Conservation (phyloP, 2,888 invertebrate genomes). For the Dinocampus coccinellae region DNA sequence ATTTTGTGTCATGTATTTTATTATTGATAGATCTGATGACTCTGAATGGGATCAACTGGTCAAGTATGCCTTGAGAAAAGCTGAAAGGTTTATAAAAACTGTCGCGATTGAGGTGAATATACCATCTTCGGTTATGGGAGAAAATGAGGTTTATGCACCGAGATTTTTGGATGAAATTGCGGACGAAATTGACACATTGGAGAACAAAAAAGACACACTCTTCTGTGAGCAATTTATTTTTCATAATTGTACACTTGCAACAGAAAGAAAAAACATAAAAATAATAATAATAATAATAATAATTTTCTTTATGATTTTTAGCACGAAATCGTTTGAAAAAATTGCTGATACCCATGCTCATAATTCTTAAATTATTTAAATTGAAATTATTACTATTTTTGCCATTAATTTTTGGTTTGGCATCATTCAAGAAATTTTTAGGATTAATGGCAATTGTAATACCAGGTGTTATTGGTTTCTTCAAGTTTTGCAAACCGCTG, state of each 20-base stretch:
- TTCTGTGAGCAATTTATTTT: constrained; percentile 77
- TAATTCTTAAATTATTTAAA: constrained; percentile 87
- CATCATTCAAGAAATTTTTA: constrained; percentile 87
- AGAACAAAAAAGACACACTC: constrained; percentile 84
- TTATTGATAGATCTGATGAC: constrained; percentile 74
- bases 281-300: neutral
- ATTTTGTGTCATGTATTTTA: neutral
- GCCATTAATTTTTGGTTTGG: constrained; percentile 85
- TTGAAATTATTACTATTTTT: constrained; percentile 84
- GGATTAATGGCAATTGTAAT: constrained; percentile 84
- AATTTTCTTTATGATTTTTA: constrained; percentile 64
- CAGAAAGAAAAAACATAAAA: neutral
- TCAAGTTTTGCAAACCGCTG: constrained; percentile 85
- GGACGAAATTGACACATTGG: constrained; percentile 85
- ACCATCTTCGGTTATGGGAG: constrained; percentile 67
- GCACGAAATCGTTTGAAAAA: constrained; percentile 86
- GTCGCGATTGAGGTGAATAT: constrained; percentile 82
- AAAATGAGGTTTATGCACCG: constrained; percentile 83
- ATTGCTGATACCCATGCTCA: constrained; percentile 84
- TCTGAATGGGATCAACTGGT: constrained; percentile 86
- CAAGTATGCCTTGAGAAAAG: constrained; percentile 82
- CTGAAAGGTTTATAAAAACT: constrained; percentile 84
- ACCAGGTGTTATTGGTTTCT: constrained; percentile 87
- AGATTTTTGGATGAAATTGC: constrained; percentile 87
- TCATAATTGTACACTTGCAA: neutral